Base-by-base conservation (phyloP, 2,888 invertebrate genomes). In the Dioctria linearis region DNA sequence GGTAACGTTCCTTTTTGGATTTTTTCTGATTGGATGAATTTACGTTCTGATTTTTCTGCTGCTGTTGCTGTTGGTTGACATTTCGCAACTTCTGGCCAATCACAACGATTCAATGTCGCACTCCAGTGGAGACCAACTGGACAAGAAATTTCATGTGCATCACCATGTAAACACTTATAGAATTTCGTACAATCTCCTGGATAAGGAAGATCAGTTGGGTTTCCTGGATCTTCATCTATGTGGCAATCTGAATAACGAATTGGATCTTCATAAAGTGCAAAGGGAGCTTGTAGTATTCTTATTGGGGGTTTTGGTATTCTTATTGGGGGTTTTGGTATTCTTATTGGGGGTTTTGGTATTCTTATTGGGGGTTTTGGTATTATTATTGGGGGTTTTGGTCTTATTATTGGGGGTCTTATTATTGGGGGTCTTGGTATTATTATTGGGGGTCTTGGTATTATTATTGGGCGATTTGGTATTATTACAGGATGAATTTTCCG, bases 101-200 rank as follows among this genome's bases (percentile, higher is more conserved):
- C 82, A 13, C 82, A 82, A 4, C 66, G 67, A 9, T 65, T 46
- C 3, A 79, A 49, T 79, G 80, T 9, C 79, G 80, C 78, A 82
- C 82, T 63, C 40, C 39, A 37, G 73, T 83, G 46, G 67, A 81
- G 79, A 37, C 82, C 39, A 0, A 43, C 13, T 2, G 86, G 83
- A 80, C 87, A 87, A 11, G 80, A 78, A n/a, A 83, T 83, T 5
- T 84, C 80, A 66, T 67, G 84, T 1, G 84, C 85, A 0, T 3
- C 0, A 0, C 61, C n/a, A 6, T 83, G 81, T 63, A 80, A 82
- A 51, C 87, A 87, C n/a, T 84, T 83, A 49, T 86, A 85, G 63
- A 84, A 87, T 79, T 83, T 82, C 9, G 83, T 83, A 40, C 86
- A 86, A 73, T 86, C 81, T n/a, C 83, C 78, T 0, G 86, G 86